Evolutionary conservation across 2,888 invertebrate genomes (phyloP), one percentile per base, ranked within the genome.

Genomic region (Macrophya alboannulata): DNA sequence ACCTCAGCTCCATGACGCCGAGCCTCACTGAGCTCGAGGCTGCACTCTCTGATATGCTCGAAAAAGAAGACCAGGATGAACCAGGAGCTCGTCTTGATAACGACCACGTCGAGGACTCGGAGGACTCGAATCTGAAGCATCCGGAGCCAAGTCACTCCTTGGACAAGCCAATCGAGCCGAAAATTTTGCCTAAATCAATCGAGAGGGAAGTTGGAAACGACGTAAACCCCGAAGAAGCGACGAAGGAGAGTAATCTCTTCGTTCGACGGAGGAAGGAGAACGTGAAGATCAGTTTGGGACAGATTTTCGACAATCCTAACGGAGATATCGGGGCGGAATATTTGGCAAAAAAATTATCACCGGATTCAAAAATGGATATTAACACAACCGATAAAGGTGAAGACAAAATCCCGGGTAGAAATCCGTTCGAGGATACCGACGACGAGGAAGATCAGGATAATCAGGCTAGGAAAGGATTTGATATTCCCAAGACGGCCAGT

Each of bases 1-100:
- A 92, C 86, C 87, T 92, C 62, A 92, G 92, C 84, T 93, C 93
- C 84, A 93, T 92, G 92, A 93, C 93, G 40, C 93, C 93, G 31
- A 93, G 92, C 65, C 88, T 93, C 72, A 92, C 91, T 25, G 93
- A 93, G 86, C 86, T 93, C 51, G 93, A 93, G 86, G 92, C 90
- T 1, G 93, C 93, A 8, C 88, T 93, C n/a, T 92, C 92, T 12
- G 93, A 93, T 86, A 92, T 93, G 91, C 87, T 93, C 31, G 93
- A 93, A 85, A 90, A 89, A 48, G 91, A 91, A 68, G 92, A 91
- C 31, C 86, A 89, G 1, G 83, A 83, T 17, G 81, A 81, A 21
- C 77, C 43, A 6, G 4, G 6, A 6, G 5, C 21, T 62, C 81
- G 81, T 3, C 21, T 9, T 5, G 81, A n/a, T n/a, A 6, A 59